Base-by-base conservation (phyloP, 2,888 invertebrate genomes). In the Capitulum mitella region DNA sequence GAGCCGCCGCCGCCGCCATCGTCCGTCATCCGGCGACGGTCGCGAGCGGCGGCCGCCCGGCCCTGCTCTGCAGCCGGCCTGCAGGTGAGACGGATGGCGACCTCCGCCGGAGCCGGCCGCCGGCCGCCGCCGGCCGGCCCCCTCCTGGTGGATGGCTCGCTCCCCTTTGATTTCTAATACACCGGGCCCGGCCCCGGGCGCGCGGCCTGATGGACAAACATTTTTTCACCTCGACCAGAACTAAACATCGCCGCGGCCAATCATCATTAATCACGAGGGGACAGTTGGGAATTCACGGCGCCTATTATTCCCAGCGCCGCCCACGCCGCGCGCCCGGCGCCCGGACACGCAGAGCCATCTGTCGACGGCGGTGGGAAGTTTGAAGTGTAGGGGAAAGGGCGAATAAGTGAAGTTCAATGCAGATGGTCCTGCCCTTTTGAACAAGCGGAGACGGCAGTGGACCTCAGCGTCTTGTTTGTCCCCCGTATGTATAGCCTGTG, bases 201-300 rank as follows among this genome's bases (percentile, higher is more conserved):
- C 70, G 19, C 70, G 29, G 3, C n/a, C 70, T 70, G 70, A 40
- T 40, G 70, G 70, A 70, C 70, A 70, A 70, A 70, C 70, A 70
- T 70, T 70, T 70, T 70, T 70, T 70, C 70, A 70, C 70, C 70
- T 70, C 40, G 40, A 70, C 26, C 70, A 70, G 70, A 70, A 70
- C 70, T 40, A 40, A 70, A 70, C 70, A 70, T 29, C 70, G 70
- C 26, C 70, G 26, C 40, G 70, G 70, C 37, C 37, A 70, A 70
- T 70, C 70, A 70, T 40, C 70, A 70, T 70, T 70, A 70, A 70
- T 70, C 70, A 70, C 26, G 37, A 10, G 10, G 40, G 70, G 70
- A 70, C 70, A 40, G 70, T 3, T 6, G 70, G 70, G 70, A 70
- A 70, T 70, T 70, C 70, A 70, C 70, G 70, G 70, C 70, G 26